These are phyloP conservation scores for Gymnoscelis rufifasciata DNA, from an alignment of 2,888 invertebrate species.

Conservation along the genomic window DNA sequence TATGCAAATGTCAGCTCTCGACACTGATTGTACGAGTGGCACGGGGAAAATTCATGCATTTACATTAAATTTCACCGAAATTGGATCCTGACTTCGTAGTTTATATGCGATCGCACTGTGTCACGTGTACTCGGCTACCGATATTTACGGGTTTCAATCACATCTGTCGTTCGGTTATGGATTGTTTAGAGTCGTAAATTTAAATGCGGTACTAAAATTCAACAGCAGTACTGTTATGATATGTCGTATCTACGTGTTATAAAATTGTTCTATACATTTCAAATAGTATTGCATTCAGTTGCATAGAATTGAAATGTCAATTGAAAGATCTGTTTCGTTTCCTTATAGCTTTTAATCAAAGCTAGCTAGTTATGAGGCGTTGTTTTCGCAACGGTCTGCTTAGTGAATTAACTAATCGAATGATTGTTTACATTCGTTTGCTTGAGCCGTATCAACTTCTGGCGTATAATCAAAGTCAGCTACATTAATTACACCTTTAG, in stretches of 20 bases:
- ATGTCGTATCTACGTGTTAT: slow-evolving; percentile 15
- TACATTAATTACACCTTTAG: slow-evolving; percentile 72
- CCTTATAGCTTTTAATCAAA: slow-evolving; percentile 54
- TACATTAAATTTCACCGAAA: slow-evolving; percentile 76
- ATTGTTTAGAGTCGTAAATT: slow-evolving; percentile 27
- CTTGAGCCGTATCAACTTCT: slow-evolving; percentile 50
- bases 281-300: background rate
- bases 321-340: slow-evolving; percentile 30
- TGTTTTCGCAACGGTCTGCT: slow-evolving; percentile 46
- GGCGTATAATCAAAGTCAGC: slow-evolving; percentile 64
- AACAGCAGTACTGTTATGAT: slow-evolving; percentile 7
- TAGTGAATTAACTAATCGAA: slow-evolving; percentile 64
- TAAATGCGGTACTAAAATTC: slow-evolving; percentile 22
- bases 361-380: slow-evolving; percentile 40
- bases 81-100: slow-evolving; percentile 66
- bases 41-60: slow-evolving; percentile 76
- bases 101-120: slow-evolving; percentile 62
- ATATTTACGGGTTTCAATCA: slow-evolving; percentile 73
- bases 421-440: slow-evolving; percentile 64
- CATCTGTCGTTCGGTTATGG: slow-evolving; percentile 45
- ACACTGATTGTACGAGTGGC: slow-evolving; percentile 78
- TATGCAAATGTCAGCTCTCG: slow-evolving; percentile 78
- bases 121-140: slow-evolving; percentile 53
- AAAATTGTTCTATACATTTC: slow-evolving; percentile 6
- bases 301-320: too few species aligned